These are phyloP conservation scores for Proisotoma minuta DNA, from an alignment of 2,888 invertebrate species.

Conservation along the genomic window DNA sequence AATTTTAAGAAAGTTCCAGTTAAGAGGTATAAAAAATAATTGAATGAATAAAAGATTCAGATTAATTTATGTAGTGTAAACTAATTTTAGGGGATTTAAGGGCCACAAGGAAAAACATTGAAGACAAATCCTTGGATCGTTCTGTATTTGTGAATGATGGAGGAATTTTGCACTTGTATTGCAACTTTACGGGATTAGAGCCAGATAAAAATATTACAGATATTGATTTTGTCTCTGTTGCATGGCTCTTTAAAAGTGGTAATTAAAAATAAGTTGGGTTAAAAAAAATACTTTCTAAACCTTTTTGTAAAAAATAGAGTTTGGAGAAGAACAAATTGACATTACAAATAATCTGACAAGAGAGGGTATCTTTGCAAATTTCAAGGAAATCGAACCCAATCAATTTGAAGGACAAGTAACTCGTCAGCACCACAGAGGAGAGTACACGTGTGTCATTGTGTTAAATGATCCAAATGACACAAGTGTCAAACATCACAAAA, in stretches of 20 bases:
- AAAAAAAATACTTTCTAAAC: not conserved
- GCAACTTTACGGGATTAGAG: slow-evolving; percentile 20
- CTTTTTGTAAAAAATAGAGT: no score
- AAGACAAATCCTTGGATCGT: not conserved
- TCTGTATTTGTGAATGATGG: slow-evolving; percentile 11
- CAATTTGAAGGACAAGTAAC: slow-evolving; percentile 13
- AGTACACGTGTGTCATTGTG: slow-evolving; percentile 26
- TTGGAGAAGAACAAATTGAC: no score
- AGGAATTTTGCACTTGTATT: slow-evolving; percentile 15
- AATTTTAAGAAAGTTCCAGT: not conserved
- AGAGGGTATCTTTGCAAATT: slow-evolving; percentile 14
- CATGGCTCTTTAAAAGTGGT: slow-evolving; percentile 28
- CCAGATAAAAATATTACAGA: not conserved
- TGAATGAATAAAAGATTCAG: no score
- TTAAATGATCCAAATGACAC: not conserved
- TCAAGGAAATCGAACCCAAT: not conserved
- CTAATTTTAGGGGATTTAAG: slow-evolving; percentile 10
- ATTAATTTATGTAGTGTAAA: not conserved
- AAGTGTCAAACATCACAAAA: not conserved
- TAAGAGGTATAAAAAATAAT: no score
- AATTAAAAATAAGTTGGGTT: not conserved
- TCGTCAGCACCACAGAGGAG: slow-evolving; percentile 22
- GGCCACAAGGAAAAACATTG: slow-evolving; percentile 7
- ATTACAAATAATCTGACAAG: not conserved
- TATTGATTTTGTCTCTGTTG: not conserved